Evolutionary conservation across 2,113 vertebrate genomes (phyloP).

Genomic region (Willisornis vidua): DNA sequence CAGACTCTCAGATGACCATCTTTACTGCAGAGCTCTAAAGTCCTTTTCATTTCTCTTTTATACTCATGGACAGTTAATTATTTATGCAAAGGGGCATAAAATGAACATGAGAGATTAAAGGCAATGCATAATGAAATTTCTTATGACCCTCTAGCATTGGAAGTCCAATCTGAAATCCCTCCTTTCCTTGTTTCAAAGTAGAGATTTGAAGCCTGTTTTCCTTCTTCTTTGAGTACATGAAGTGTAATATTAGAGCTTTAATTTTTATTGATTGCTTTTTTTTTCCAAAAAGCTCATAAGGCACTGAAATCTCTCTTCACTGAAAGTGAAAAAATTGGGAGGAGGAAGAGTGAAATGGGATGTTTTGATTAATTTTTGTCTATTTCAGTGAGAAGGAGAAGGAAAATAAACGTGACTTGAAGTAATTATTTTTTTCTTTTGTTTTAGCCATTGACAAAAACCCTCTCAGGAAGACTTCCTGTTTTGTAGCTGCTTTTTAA

Average conservation of each 20-base stretch:
- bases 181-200: not conserved
- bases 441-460: not conserved
- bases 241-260: not conserved
- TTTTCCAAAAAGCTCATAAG: not conserved
- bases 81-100: conserved; percentile 22
- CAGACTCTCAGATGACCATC: not conserved
- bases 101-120: not conserved
- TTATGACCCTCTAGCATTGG: not conserved
- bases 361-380: conserved; percentile 4
- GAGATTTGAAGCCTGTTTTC: not conserved
- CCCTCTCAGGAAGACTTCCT: not conserved
- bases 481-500: not conserved
- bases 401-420: not conserved
- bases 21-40: not conserved
- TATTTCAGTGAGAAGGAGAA: not conserved
- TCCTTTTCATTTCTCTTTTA: not conserved
- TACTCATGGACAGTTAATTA: not conserved
- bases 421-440: not conserved
- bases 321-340: not conserved
- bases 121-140: not conserved
- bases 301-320: not conserved
- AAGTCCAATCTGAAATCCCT: not conserved
- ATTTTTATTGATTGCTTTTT: not conserved
- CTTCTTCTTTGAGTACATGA: not conserved
- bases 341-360: not conserved